Conservation (phyloP, 2,797 vertebrate species). For the Pseudochirops cupreus region DNA sequence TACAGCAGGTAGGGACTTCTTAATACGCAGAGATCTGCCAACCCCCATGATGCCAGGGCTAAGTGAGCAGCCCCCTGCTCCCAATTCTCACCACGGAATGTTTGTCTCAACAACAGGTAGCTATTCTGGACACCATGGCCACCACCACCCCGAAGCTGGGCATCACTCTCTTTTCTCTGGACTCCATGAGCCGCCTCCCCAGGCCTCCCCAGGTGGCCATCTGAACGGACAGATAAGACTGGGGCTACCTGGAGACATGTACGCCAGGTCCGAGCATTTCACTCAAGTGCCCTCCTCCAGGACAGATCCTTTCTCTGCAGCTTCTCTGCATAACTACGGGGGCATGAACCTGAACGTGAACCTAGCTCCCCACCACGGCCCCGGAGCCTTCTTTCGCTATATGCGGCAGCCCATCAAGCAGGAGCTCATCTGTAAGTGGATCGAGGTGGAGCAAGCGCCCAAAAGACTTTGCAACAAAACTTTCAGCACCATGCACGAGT, state of each 20-base stretch:
- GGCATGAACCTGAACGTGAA: conserved; percentile 97
- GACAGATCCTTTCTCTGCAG: conserved; percentile 94
- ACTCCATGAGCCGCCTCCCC: conserved; percentile 95
- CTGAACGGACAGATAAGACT: conserved; percentile 98
- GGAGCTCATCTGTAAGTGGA: conserved; percentile 99
- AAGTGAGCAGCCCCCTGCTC: conserved; percentile 90
- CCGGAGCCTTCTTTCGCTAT: conserved; percentile 97
- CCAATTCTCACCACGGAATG: conserved; percentile 96
- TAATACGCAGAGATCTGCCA: conserved; percentile 93
- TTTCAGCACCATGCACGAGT: conserved; percentile 98
- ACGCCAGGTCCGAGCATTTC: conserved; percentile 96
- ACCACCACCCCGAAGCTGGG: conserved; percentile 93
- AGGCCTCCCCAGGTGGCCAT: conserved; percentile 95
- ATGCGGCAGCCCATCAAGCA: conserved; percentile 99
- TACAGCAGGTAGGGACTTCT: conserved; percentile 94
- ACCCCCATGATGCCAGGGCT: conserved; percentile 93
- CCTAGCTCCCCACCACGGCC: conserved; percentile 92
- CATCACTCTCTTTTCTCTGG: conserved; percentile 94
- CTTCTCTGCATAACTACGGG: conserved; percentile 94
- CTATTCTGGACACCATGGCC: conserved; percentile 91
- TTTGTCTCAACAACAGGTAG: conserved; percentile 99
- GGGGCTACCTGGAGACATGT: conserved; percentile 99
- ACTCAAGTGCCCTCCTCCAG: conserved; percentile 94
- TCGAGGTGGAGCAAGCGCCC: conserved; percentile 91
- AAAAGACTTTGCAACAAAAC: conserved; percentile 97